Percentiles rank a stretch among this genome's conserved stretches.
phyloP scores from a whole-genome alignment of 2,113 vertebrate genomes.

The Seriola aureovittata region DNA sequence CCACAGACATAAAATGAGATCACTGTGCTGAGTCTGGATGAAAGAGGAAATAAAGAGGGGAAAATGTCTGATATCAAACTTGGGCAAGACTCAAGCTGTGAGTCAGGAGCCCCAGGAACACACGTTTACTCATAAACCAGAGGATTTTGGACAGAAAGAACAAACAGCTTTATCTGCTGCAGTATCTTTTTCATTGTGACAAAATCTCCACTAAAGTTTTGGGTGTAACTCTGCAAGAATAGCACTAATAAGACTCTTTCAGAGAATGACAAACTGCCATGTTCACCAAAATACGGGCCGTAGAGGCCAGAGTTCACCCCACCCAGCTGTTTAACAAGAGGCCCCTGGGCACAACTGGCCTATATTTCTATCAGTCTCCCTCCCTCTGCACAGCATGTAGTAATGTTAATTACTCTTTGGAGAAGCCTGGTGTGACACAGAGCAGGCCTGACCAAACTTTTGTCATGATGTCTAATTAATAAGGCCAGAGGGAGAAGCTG shows the following conservation, averaged over 20 bases:
- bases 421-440: conserved; percentile 19
- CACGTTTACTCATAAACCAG: conserved; percentile 3
- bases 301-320: conserved; percentile 53
- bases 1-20: conserved; percentile 2
- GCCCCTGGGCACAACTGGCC: conserved; percentile 33
- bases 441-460: conserved; percentile 9
- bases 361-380: conserved; percentile 11
- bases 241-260: conserved; percentile 14
- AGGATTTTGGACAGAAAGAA: conserved; percentile 10
- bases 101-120: conserved; percentile 32
- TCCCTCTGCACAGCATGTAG: neutral
- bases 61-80: conserved; percentile 48
- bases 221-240: conserved; percentile 11
- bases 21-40: neutral
- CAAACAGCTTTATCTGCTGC: conserved; percentile 26
- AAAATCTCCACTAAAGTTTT: neutral
- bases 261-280: conserved; percentile 35
- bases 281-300: conserved; percentile 36
- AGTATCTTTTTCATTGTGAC: neutral
- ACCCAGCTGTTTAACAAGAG: conserved; percentile 53
- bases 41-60: conserved; percentile 43
- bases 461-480: conserved; percentile 37
- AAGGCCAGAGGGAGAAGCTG: neutral
- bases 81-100: conserved; percentile 31
- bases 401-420: conserved; percentile 20